These are phyloP conservation scores for Watsonalla cultraria DNA, from an alignment of 2,888 invertebrate genomes.

Conservation along the genomic window DNA sequence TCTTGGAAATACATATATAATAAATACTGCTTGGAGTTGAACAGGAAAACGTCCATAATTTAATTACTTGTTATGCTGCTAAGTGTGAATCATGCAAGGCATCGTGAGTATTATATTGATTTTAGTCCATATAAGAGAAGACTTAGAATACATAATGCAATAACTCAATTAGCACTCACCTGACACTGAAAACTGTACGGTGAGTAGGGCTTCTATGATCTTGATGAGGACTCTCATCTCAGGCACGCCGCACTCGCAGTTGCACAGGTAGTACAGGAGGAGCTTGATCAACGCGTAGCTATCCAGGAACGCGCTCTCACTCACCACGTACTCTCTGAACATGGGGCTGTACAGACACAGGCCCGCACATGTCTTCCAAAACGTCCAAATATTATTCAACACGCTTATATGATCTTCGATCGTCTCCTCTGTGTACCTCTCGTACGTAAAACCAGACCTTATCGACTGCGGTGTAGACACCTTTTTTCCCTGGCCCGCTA, in stretches of 20 bases:
- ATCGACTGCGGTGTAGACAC: constrained; percentile 33
- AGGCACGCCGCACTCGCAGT: constrained; percentile 23
- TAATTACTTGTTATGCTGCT: too few relatives aligned
- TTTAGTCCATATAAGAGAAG: too few relatives aligned
- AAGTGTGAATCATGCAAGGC: too few relatives aligned
- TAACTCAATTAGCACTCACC: constrained; percentile 39
- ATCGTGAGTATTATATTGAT: too few relatives aligned
- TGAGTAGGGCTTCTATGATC: constrained; percentile 63
- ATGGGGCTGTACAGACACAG: constrained; percentile 77
- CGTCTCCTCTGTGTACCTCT: constrained; percentile 30
- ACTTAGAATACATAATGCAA: not conserved
- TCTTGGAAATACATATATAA: too few relatives aligned
- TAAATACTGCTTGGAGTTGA: too few relatives aligned
- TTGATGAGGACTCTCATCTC: constrained; percentile 52
- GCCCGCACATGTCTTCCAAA: constrained; percentile 72
- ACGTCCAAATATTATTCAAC: constrained; percentile 62
- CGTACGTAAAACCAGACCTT: constrained; percentile 23
- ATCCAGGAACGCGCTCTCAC: constrained; percentile 51
- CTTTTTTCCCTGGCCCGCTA: constrained; percentile 18
- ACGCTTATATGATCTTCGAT: constrained; percentile 48
- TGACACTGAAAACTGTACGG: constrained; percentile 61
- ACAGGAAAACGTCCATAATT: too few relatives aligned
- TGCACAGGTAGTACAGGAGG: constrained; percentile 44
- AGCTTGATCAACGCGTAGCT: constrained; percentile 60
- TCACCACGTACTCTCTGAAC: constrained; percentile 66